Percentiles rank a stretch among this genome's conserved stretches.
These are phyloP conservation scores for Cataglyphis livida DNA, from an alignment of 2,888 invertebrate species.

Conservation along the genomic window DNA sequence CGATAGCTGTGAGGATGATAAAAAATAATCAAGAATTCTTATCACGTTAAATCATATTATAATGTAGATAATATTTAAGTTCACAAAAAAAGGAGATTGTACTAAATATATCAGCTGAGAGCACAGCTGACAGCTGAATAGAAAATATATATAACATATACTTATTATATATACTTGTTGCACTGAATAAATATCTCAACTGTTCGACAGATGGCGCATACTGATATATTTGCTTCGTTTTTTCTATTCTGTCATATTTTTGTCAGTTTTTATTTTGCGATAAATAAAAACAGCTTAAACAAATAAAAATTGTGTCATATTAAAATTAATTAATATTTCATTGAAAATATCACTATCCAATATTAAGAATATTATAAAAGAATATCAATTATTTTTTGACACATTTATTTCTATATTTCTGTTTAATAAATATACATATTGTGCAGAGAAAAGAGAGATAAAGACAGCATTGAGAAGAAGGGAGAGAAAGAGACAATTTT, in stretches of 20 bases:
- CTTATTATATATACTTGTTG: neutral
- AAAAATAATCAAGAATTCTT: neutral
- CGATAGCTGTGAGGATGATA: neutral
- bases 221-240: neutral
- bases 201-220: conserved; percentile 7
- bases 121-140: neutral
- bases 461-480: neutral
- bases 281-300: conserved; percentile 1
- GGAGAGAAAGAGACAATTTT: neutral
- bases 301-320: neutral
- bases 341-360: neutral
- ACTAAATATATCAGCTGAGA: neutral
- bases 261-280: neutral
- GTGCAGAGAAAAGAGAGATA: neutral
- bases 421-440: neutral
- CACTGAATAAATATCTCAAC: neutral
- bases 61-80: neutral
- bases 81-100: neutral
- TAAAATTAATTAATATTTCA: neutral
- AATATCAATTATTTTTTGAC: neutral
- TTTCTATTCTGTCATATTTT: neutral
- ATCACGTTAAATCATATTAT: neutral
- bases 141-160: too few relatives aligned
- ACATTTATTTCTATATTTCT: neutral
- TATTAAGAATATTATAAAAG: neutral